Evolutionary conservation across 1,140 invertebrate species (phyloP).

Genomic region (Cotesia vestalis): DNA sequence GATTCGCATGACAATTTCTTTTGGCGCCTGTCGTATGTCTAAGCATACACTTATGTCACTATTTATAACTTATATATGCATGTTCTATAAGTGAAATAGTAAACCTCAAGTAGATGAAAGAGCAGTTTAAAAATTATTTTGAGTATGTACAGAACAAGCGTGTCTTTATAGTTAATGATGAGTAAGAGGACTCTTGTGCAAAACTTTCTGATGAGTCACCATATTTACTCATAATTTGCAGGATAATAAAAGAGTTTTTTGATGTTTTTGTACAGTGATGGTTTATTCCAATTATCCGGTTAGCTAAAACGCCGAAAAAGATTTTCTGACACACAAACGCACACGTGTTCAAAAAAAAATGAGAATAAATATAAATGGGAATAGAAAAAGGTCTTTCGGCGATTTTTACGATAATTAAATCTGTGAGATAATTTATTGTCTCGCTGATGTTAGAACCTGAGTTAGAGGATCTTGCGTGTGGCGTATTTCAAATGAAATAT

Average conservation of each 20-base stretch:
- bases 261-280: neutral
- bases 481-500: conserved; percentile 15
- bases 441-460: neutral
- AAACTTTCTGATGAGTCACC: conserved; percentile 4
- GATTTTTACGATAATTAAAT: too few species aligned
- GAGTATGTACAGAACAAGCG: neutral
- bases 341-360: too few species aligned
- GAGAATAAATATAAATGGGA: too few species aligned
- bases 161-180: conserved; percentile 5
- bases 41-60: neutral
- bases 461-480: neutral
- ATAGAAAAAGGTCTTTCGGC: neutral
- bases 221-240: neutral
- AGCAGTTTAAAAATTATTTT: neutral
- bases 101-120: conserved; percentile 6
- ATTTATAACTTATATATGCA: neutral
- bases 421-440: conserved; percentile 9
- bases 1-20: neutral
- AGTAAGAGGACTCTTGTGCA: conserved; percentile 6
- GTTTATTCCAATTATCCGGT: too few species aligned
- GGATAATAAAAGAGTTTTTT: neutral
- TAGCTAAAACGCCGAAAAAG: neutral
- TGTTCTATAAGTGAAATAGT: neutral
- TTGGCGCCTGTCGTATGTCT: conserved; percentile 2
- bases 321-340: neutral